A percentile compares a stretch with the other conserved stretches of the same genome.
phyloP scores from a whole-genome alignment of 2,888 invertebrate species.

The Drepanosiphum platanoidis region DNA sequence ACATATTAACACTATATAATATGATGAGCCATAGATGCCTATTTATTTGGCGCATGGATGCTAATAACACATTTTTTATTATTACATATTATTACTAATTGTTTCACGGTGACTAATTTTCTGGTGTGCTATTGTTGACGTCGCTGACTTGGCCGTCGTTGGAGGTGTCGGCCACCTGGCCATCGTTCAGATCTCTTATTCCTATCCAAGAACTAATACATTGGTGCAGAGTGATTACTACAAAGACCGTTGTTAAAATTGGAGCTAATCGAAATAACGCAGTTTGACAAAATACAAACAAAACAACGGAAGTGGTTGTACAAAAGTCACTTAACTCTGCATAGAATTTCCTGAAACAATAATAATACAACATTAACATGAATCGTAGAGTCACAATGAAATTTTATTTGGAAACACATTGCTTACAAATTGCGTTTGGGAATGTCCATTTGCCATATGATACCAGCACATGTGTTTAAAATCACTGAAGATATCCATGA shows the following conservation, averaged over 20 bases:
- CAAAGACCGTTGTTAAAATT: slow-evolving; percentile 48
- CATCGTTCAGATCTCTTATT: slow-evolving; percentile 10
- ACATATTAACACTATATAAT: neutral
- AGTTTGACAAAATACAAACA: slow-evolving; percentile 56
- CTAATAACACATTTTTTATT: neutral
- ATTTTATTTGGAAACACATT: slow-evolving; percentile 41
- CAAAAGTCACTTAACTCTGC: slow-evolving; percentile 28
- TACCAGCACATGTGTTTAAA: slow-evolving; percentile 72
- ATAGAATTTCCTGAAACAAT: slow-evolving; percentile 45
- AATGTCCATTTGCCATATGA: slow-evolving; percentile 76
- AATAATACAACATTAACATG: neutral
- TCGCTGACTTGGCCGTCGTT: neutral
- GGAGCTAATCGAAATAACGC: slow-evolving; percentile 55
- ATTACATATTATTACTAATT: neutral
- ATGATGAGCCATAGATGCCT: neutral
- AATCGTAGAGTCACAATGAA: neutral
- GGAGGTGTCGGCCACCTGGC: neutral
- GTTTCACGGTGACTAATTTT: neutral
- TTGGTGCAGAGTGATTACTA: slow-evolving; percentile 51
- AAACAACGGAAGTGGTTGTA: slow-evolving; percentile 15
- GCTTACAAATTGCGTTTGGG: slow-evolving; percentile 76
- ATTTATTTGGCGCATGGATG: neutral
- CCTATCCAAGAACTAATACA: slow-evolving; percentile 33
- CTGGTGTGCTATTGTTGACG: neutral
- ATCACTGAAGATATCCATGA: slow-evolving; percentile 72